Evolutionary conservation across 2,797 vertebrate genomes (phyloP).

Genomic region (Enteromius fasciolatus): DNA sequence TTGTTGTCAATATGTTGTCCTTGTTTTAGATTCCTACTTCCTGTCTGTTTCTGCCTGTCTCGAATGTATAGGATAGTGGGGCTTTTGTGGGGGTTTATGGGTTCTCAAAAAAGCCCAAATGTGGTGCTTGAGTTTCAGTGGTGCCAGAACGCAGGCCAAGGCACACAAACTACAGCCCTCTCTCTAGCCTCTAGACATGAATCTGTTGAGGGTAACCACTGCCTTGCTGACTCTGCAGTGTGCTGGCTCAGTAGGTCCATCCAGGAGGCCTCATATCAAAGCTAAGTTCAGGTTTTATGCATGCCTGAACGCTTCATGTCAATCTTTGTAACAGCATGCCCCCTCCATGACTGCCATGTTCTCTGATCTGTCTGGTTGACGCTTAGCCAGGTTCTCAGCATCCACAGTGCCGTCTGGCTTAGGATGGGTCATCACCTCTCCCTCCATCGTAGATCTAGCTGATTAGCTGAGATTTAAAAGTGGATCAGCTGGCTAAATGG

Average conservation of each 20-base stretch:
- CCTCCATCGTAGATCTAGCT: constrained; percentile 5
- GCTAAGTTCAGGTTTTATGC: constrained; percentile 4
- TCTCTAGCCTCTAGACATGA: constrained; percentile 37
- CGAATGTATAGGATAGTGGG: constrained; percentile 38
- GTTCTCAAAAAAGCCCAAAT: constrained; percentile 34
- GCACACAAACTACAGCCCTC: constrained; percentile 43
- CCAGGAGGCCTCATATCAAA: constrained; percentile 22
- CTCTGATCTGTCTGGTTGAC: constrained; percentile 27
- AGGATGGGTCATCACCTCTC: constrained; percentile 11
- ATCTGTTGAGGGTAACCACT: constrained; percentile 26
- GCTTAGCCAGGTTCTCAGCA: constrained; percentile 4
- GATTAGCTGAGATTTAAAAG: constrained; percentile 30
- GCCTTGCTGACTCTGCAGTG: constrained; percentile 48
- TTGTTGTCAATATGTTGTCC: constrained; percentile 32
- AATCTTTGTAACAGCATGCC: constrained; percentile 29
- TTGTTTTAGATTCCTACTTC: constrained; percentile 43
- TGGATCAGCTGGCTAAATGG: constrained; percentile 14
- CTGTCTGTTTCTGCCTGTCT: constrained; percentile 26
- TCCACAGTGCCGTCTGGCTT: constrained; percentile 17
- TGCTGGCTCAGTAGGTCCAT: constrained; percentile 7
- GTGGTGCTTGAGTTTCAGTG: constrained; percentile 46
- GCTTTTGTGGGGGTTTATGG: constrained; percentile 34
- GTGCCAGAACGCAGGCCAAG: constrained; percentile 40
- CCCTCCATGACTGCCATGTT: constrained; percentile 3
- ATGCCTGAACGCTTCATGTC: constrained; percentile 5